phyloP scores from a whole-genome alignment of 2,797 vertebrate species.

The Naso thynnoides region DNA sequence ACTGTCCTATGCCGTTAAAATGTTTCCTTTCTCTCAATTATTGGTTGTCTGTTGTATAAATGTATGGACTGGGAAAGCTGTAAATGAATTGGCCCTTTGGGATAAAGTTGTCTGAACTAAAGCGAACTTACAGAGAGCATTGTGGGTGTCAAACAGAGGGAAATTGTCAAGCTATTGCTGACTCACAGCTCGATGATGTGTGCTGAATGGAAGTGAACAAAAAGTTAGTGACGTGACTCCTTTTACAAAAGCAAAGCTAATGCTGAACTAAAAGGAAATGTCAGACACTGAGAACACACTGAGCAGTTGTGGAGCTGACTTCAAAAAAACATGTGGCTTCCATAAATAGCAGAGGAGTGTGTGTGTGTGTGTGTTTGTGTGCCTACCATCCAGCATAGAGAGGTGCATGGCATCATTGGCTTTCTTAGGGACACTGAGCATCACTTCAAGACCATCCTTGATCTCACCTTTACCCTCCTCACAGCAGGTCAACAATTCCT shows the following conservation, averaged over 20 bases:
- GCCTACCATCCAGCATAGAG: slow-evolving; percentile 96
- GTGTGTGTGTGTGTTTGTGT: neutral
- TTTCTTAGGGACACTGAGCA: slow-evolving; percentile 98
- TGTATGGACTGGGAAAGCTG: too few species aligned
- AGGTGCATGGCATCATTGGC: slow-evolving; percentile 99
- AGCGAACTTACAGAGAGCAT: slow-evolving; percentile 17
- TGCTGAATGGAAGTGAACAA: neutral
- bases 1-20: too few species aligned
- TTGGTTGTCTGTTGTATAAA: too few species aligned
- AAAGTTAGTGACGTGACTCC: slow-evolving; percentile 5
- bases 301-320: neutral
- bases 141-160: slow-evolving; percentile 27
- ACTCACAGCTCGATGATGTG: slow-evolving; percentile 39
- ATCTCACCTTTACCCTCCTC: slow-evolving; percentile 99
- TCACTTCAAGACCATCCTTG: slow-evolving; percentile 98
- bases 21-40: too few species aligned
- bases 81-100: too few species aligned
- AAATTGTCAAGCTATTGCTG: slow-evolving; percentile 17
- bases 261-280: neutral
- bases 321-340: neutral
- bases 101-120: too few species aligned
- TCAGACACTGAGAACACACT: slow-evolving; percentile 2
- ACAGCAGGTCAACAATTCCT: slow-evolving; percentile 98
- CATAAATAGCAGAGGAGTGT: neutral
- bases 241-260: slow-evolving; percentile 5